Evolutionary conservation across 2,113 vertebrate genomes (phyloP), one percentile per base, ranked within the genome.

Genomic region (Ivindomyrus marchei): DNA sequence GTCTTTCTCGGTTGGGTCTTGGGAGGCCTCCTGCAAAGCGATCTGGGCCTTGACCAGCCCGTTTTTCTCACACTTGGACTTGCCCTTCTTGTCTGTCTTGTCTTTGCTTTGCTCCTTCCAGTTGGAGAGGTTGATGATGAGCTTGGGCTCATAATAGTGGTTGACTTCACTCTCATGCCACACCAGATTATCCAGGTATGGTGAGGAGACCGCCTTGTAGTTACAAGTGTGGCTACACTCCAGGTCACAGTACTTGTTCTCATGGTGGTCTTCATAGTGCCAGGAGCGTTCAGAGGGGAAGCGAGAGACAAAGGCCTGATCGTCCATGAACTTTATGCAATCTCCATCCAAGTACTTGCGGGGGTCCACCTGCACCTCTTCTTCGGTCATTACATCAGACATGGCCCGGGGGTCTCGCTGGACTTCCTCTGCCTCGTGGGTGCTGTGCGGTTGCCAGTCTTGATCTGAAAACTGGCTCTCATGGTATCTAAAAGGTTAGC

Each of bases 61-160:
- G 62, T 99, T 99, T 94, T 97, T 97, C 96, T 99, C 98, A 91
- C 98, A 99, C 95, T 99, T 99, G 93, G 97, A 98, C 96, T 99
- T 99, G 93, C 98, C 97, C 93, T 97, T 99, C 93, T 97, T 98
- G 94, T 98, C 98, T 0, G 95, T 95, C 94, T 97, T 98, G 90
- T 99, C 98, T 94, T 98, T 99, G 94, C 96, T 99, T 94, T 99
- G 98, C 93, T 99, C 98, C 93, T 99, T 99, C 98, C 98, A 99
- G 96, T 99, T 99, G 83, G 98, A 99, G 94, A 99, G 97, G 95
- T 99, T 97, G 92, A 99, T 98, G 94, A 99, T 99, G 94, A 99
- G 98, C 95, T 99, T 99, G 95, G 98, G 98, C 92, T 99, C 98
- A 88, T 99, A 98, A 94, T 99, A 99, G 97, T 99, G 98, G 95